Base-by-base conservation (phyloP, 2,113 vertebrate species). In the Syrmaticus mikado region DNA sequence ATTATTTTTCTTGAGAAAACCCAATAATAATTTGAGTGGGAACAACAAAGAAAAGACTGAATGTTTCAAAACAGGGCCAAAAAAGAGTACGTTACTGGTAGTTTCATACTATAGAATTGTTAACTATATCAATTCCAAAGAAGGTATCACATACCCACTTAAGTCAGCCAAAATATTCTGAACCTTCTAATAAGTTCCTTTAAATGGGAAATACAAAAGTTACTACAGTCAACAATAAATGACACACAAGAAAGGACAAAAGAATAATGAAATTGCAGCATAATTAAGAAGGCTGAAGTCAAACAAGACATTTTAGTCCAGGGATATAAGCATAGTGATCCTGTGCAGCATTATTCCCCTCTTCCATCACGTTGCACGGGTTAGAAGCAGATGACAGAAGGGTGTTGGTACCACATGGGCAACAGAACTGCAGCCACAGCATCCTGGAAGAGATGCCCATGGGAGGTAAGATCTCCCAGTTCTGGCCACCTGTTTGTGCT, bases 1-100 rank as follows among this genome's bases (percentile, higher is more conserved):
- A 15, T 46, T 53, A 34, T 84, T 75, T 90, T 60, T 75, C 67
- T 64, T 64, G 81, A 89, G 62, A 72, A 91, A 93, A 79, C 32
- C 7, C 8, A 46, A 12, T 8, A 43, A 86, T 43, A 46, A 89
- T 48, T 71, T 62, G 52, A 70, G 72, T 45, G 71, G 25, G 20
- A 91, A 62, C 66, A 82, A 89, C 62, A 79, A 67, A 87, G 36
- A 24, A 75, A 67, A 89, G n/a, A 24, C 71, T 65, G 70, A 32
- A 52, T 74, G 57, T 94, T 92, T 76, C 40, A 89, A 94, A 91
- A 89, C 64, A 92, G 62, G 66, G 48, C 8, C 2, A 75, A 71
- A 92, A 92, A 41, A 8, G 2, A 75, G 19, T 28, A 72, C 77
- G 40, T 83, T 80, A 70, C 14, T 70, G 38, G 57, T 25, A 77